Conservation (phyloP, 2,888 invertebrate genomes). For the Nasonovia ribisnigri region DNA sequence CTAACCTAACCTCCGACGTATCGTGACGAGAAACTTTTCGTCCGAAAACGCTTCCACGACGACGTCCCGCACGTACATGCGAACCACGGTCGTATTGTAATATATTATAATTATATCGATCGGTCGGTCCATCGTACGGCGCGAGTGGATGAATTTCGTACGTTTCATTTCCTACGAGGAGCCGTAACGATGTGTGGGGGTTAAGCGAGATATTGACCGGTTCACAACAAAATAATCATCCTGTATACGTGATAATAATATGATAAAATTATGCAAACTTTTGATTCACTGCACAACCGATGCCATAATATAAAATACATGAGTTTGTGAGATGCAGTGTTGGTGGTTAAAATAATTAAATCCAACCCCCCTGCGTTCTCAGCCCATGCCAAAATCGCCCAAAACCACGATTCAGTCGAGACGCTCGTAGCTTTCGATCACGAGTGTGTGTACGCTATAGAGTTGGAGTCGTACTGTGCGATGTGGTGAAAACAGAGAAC, state of each 20-base stretch:
- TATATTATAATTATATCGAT: background rate
- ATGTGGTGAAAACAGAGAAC: too few species aligned
- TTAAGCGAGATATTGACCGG: too few species aligned
- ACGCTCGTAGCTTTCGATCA: background rate
- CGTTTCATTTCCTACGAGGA: background rate
- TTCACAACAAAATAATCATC: too few species aligned
- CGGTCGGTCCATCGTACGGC: too few species aligned
- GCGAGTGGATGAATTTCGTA: background rate
- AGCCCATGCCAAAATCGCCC: background rate
- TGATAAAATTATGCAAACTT: background rate
- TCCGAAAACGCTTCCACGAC: background rate
- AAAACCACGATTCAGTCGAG: too few species aligned
- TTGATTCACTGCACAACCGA: background rate
- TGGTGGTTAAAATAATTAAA: background rate
- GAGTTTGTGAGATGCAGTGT: background rate
- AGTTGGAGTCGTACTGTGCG: background rate
- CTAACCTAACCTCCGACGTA: background rate
- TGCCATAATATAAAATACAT: background rate
- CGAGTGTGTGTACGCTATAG: background rate
- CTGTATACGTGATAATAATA: too few species aligned
- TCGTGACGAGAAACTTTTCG: background rate
- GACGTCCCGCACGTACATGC: background rate
- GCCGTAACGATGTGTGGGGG: too few species aligned
- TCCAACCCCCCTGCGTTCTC: background rate
- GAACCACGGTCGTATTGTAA: background rate